Conservation (phyloP, 2,888 invertebrate genomes). For the Poecilus cupreus region DNA sequence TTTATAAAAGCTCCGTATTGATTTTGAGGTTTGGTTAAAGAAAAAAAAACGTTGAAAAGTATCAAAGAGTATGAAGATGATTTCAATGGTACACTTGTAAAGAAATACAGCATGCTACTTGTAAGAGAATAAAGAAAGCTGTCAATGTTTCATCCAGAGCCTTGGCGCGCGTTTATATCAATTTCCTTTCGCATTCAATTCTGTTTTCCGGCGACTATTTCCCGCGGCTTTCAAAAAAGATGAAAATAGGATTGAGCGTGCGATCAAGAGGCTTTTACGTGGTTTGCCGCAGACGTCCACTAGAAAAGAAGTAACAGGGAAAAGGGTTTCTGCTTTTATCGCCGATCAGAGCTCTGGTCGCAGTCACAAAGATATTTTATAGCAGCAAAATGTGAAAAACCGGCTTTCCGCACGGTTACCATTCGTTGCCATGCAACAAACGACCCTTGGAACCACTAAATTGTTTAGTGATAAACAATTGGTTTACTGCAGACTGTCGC, state of each 20-base stretch:
- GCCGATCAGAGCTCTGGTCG: neutral
- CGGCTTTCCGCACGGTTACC: neutral
- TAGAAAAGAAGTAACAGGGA: neutral
- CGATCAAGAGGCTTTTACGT: conserved; percentile 30
- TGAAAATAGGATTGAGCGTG: conserved; percentile 36
- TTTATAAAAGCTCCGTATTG: too few relatives aligned
- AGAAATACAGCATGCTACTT: neutral
- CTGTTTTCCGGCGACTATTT: conserved; percentile 1
- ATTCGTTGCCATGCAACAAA: neutral
- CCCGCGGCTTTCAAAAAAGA: conserved; percentile 14
- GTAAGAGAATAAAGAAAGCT: conserved; percentile 6
- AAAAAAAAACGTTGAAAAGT: too few relatives aligned
- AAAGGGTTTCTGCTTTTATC: conserved; percentile 16
- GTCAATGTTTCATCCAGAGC: neutral
- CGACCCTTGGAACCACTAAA: neutral
- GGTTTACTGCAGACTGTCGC: neutral
- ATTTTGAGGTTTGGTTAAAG: too few relatives aligned
- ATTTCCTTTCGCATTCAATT: conserved; percentile 40
- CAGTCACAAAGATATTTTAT: conserved; percentile 15
- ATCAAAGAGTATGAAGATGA: neutral
- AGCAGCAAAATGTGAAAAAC: neutral
- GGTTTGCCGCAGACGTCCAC: conserved; percentile 1
- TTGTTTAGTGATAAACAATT: conserved; percentile 28
- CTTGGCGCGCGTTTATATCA: conserved; percentile 12
- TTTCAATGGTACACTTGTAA: neutral